phyloP scores from a whole-genome alignment of 2,888 invertebrate genomes.

The Agrypnus murinus region DNA sequence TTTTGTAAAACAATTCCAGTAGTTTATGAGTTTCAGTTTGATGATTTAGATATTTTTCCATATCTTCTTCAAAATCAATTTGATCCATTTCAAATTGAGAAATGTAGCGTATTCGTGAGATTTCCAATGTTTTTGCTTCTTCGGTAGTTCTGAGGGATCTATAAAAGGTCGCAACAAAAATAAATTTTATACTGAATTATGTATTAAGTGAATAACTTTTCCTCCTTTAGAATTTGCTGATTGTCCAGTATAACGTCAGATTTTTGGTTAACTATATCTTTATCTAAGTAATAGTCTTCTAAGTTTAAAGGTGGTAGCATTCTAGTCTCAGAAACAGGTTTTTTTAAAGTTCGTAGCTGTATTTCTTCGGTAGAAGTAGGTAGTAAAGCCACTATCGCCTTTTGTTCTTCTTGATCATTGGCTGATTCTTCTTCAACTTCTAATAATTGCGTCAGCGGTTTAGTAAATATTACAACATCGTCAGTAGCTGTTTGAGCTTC shows the following conservation, averaged over 20 bases:
- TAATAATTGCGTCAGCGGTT: not conserved
- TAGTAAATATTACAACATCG: not conserved
- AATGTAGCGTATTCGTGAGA: constrained; percentile 12
- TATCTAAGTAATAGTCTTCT: not conserved
- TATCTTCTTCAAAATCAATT: constrained; percentile 23
- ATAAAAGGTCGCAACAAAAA: not conserved
- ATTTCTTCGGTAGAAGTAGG: not conserved
- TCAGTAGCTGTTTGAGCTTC: not conserved
- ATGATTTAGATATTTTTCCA: constrained; percentile 41
- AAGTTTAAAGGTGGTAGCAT: constrained; percentile 31
- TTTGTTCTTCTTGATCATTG: not conserved
- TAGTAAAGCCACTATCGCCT: not conserved
- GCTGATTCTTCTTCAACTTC: not conserved
- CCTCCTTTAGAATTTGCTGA: too few species aligned
- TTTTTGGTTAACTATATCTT: too few species aligned
- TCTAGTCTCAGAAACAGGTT: constrained; percentile 12
- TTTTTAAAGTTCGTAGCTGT: constrained; percentile 16
- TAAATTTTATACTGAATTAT: too few species aligned
- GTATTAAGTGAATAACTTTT: too few species aligned
- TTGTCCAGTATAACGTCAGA: too few species aligned
- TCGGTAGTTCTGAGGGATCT: constrained; percentile 32
- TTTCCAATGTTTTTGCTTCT: constrained; percentile 26
- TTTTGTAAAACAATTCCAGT: constrained; percentile 34
- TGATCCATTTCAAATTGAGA: constrained; percentile 36
- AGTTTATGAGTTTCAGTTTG: constrained; percentile 37